Base-by-base conservation (phyloP, 1,140 invertebrate genomes). In the Portunus trituberculatus region DNA sequence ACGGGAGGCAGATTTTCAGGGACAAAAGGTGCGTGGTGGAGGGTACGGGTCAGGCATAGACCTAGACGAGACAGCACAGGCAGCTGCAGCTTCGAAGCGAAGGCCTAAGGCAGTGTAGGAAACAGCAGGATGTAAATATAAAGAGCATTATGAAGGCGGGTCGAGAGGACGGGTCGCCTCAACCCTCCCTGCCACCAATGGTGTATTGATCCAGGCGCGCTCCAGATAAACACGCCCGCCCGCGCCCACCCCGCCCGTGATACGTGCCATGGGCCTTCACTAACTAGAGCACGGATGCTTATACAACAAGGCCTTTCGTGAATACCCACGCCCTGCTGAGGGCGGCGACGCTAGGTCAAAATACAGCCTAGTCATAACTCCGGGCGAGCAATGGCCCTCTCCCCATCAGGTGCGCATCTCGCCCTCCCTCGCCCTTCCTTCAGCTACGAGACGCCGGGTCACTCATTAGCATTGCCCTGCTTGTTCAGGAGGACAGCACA, bases 161-260 rank as follows among this genome's bases (percentile, higher is more conserved):
- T 39, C 59, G 93, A 67, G 32, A 89, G 88, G 93, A 67, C 87
- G 59, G 87, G 52, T 39, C 87, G 29, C n/a, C 67, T 39, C 52
- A 90, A 59, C 84, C 93, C 29, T 52, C 93, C 93, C 93, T 91
- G 93, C 87, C 93, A 91, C 93, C 93, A 91, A 90, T 89, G 90
- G 31, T 67, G 93, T 94, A 94, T 94, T 94, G 93, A 94, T 94
- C 93, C 93, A 94, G 87, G 31, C 92, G 87, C 93, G 93, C 52
- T 89, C 93, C 93, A 94, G 93, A 94, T 94, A 94, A 94, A 94
- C 93, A 94, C 93, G 88, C 87, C 93, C 93, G 93, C 93, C 93
- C 87, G 93, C 93, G 93, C 93, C 93, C 93, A 94, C 93, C 93
- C 93, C 93, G 93, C 93, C 93, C 93, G 93, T 91, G 46, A 32